Conservation (phyloP, 2,113 vertebrate genomes). For the Cephalopterus ornatus region DNA sequence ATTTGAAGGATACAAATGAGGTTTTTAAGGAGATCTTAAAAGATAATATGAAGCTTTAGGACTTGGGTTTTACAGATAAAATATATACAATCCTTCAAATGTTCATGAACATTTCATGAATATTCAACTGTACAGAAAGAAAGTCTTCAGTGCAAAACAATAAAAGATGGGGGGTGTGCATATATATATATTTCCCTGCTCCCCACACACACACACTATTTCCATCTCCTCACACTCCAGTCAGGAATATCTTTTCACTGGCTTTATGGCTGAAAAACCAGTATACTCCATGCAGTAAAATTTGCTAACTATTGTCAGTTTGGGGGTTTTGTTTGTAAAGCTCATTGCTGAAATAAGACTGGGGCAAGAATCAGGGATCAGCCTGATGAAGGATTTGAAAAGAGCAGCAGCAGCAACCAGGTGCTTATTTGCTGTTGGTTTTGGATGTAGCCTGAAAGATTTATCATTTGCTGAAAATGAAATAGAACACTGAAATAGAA, state of each 20-base stretch:
- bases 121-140: background rate
- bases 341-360: background rate
- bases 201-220: too few species aligned
- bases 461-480: background rate
- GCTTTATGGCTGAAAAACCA: constrained; percentile 33
- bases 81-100: constrained; percentile 13
- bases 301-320: background rate
- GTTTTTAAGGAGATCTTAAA: background rate
- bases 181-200: background rate
- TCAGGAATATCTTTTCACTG: background rate
- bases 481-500: background rate
- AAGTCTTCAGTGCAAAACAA: background rate
- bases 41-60: background rate
- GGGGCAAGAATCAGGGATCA: background rate
- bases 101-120: background rate
- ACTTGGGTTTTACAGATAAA: background rate
- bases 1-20: background rate
- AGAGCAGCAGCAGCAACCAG: background rate
- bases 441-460: background rate
- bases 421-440: background rate
- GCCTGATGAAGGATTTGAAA: background rate
- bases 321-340: background rate
- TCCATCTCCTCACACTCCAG: background rate
- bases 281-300: background rate
- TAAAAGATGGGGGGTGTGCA: background rate